A percentile compares a stretch with the other conserved stretches of the same genome.
phyloP scores from a whole-genome alignment of 2,888 invertebrate genomes.

The Lasioglossum zephyrum region DNA sequence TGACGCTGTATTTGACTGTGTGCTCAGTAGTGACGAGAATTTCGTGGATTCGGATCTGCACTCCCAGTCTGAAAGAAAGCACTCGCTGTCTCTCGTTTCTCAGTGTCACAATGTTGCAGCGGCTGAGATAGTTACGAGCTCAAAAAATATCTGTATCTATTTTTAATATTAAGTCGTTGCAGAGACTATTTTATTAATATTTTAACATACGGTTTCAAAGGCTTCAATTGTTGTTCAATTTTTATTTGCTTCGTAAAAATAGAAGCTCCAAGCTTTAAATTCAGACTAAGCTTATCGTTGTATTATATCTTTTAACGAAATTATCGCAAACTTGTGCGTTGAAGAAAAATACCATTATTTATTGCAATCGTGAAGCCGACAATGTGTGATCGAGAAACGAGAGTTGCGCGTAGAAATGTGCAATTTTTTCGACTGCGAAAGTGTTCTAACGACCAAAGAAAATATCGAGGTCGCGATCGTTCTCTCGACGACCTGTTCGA shows the following conservation, averaged over 20 bases:
- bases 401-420: neutral
- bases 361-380: neutral
- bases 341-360: neutral
- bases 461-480: slow-evolving; percentile 19
- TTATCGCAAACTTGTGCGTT: neutral
- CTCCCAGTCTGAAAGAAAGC: neutral
- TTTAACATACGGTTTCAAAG: neutral
- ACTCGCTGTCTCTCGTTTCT: neutral
- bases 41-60: slow-evolving; percentile 41
- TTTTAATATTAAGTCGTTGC: too few relatives aligned
- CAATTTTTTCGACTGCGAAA: neutral
- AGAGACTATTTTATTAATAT: neutral
- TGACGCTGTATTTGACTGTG: slow-evolving; percentile 58
- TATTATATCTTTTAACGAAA: neutral
- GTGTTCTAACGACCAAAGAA: slow-evolving; percentile 50
- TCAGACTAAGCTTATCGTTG: neutral
- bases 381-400: neutral
- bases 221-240: neutral
- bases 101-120: neutral
- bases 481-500: neutral
- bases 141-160: neutral
- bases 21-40: slow-evolving; percentile 66
- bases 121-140: neutral
- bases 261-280: neutral
- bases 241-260: neutral